Evolutionary conservation across 2,113 vertebrate species (phyloP).

Genomic region (Recurvirostra avosetta): DNA sequence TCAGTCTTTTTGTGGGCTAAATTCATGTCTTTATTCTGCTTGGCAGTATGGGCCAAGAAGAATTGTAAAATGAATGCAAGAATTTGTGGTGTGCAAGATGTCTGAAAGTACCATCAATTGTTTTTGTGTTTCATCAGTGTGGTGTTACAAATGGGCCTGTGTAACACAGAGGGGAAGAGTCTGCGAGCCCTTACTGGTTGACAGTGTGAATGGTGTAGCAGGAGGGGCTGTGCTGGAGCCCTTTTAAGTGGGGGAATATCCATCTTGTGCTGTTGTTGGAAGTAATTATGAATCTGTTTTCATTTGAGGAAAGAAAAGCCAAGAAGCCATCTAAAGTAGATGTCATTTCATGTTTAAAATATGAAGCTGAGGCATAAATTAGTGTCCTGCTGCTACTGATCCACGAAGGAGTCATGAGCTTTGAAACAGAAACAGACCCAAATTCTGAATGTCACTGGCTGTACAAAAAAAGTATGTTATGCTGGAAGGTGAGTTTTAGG

Average conservation of each 20-base stretch:
- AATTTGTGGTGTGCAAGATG: slow-evolving; percentile 46
- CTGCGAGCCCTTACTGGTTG: background rate
- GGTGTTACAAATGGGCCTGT: slow-evolving; percentile 13
- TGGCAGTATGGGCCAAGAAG: slow-evolving; percentile 48
- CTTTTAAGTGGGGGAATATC: background rate
- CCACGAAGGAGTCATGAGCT: background rate
- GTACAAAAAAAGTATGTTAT: background rate
- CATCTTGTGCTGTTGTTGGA: background rate
- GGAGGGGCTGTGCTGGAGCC: background rate
- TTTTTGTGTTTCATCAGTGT: slow-evolving; percentile 14
- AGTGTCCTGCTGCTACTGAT: background rate
- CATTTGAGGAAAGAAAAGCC: background rate
- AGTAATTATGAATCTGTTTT: background rate
- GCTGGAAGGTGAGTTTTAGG: background rate
- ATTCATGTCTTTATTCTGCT: slow-evolving; percentile 50
- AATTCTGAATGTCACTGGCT: background rate
- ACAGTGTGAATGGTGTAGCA: background rate
- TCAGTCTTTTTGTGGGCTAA: slow-evolving; percentile 27
- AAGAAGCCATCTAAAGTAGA: background rate
- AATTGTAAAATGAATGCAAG: slow-evolving; percentile 55
- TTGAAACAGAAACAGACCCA: background rate
- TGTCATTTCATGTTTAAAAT: slow-evolving; percentile 20
- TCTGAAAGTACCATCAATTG: slow-evolving; percentile 1
- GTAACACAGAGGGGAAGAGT: background rate
- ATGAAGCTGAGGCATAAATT: background rate